Evolutionary conservation across 2,113 vertebrate genomes (phyloP).

Genomic region (Gila orcuttii): DNA sequence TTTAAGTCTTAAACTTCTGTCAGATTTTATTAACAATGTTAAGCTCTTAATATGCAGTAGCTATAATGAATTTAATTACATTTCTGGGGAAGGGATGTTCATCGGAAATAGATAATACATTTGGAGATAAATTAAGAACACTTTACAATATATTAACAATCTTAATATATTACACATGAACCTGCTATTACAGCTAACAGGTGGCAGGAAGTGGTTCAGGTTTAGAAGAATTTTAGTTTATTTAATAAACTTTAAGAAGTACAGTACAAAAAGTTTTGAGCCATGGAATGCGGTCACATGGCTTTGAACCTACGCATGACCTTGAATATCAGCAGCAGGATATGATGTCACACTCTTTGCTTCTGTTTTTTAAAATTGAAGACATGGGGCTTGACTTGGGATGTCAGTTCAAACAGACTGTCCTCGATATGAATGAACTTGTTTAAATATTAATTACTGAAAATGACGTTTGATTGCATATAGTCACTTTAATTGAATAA

Average conservation of each 20-base stretch:
- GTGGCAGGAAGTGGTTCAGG: too few relatives aligned
- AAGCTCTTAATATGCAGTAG: neutral
- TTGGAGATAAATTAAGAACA: constrained; percentile 6
- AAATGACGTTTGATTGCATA: neutral
- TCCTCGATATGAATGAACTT: neutral
- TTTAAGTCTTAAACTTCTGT: neutral
- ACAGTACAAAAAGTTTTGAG: neutral
- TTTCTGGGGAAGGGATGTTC: neutral
- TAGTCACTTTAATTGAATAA: neutral
- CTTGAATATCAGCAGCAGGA: neutral
- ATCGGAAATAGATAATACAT: neutral
- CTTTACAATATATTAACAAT: neutral
- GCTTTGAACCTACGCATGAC: neutral
- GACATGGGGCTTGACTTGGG: neutral
- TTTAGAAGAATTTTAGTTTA: neutral
- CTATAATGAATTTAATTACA: constrained; percentile 17
- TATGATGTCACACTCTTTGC: neutral
- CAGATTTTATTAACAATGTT: neutral
- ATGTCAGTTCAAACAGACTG: neutral
- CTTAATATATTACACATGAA: constrained; percentile 10
- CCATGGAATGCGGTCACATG: neutral
- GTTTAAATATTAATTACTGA: constrained; percentile 29
- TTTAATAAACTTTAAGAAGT: neutral
- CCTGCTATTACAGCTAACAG: neutral
- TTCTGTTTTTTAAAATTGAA: neutral